Evolutionary conservation across 2,888 invertebrate species (phyloP), one percentile per base, ranked within the genome.

Genomic region (Lycia hirtaria): DNA sequence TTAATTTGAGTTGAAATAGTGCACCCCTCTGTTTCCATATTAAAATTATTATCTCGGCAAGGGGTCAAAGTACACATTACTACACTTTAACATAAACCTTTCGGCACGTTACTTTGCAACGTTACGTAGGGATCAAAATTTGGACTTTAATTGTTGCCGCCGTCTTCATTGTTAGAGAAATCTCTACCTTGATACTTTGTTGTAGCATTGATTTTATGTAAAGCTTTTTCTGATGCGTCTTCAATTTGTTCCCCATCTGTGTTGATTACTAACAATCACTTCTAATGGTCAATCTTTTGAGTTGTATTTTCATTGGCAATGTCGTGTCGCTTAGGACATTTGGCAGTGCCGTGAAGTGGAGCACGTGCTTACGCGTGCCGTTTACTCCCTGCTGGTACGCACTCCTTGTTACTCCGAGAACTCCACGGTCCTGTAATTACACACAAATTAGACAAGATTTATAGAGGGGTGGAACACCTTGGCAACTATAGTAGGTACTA

Each of bases 361-460:
- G 83, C 87, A 87, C 87, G 89, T 86, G 87, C 87, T 84, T 86
- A 89, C 91, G 90, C 92, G 92, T 92, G 91, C 88, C 88, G 75
- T 69, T 68, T 70, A 75, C 86, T 81, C 90, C 91, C 90, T 81
- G 90, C 88, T 85, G 87, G 79, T 87, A 88, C 88, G 87, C 88
- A 88, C 85, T 90, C 88, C 90, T 90, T 85, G 92, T 89, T 87
- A 88, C 88, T 81, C 73, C 78, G 87, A 86, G 87, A 86, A 85
- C 88, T 87, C 85, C 83, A 80, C 88, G 83, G 84, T 85, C 84
- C 89, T 88, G 89, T 92, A 92, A 92, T 92, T 91, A 92, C 92
- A 91, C 90, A 92, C 90, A 92, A 92, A 92, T 92, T 92, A 92
- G 90, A 89, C 88, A 91, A 92, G 91, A 92, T 92, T 92, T 92